A percentile compares a stretch with the other conserved stretches of the same genome.
These are phyloP conservation scores for Cirrhinus molitorella DNA, from an alignment of 2,797 vertebrate species.

Conservation along the genomic window DNA sequence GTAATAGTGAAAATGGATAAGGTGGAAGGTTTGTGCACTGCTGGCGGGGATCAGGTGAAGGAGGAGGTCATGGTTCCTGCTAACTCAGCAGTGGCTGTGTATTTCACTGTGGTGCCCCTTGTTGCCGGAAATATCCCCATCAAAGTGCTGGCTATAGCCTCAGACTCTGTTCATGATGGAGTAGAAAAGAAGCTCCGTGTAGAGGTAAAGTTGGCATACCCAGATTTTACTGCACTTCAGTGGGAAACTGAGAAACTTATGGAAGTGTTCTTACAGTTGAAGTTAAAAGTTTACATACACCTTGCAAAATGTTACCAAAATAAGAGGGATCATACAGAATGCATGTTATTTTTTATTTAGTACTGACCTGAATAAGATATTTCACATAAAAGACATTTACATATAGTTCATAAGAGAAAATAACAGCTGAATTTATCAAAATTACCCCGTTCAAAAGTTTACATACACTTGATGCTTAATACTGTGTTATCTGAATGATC, in stretches of 20 bases:
- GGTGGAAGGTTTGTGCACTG: slow-evolving; percentile 67
- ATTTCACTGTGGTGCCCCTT: slow-evolving; percentile 75
- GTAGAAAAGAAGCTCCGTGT: slow-evolving; percentile 73
- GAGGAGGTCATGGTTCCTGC: slow-evolving; percentile 59
- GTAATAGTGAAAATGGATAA: slow-evolving; percentile 66
- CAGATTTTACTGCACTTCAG: not conserved
- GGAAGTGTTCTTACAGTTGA: too few relatives aligned
- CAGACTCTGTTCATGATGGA: slow-evolving; percentile 46
- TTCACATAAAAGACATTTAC: too few relatives aligned
- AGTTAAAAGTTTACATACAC: too few relatives aligned
- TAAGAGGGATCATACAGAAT: too few relatives aligned
- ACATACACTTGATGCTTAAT: too few relatives aligned
- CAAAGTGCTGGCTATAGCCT: slow-evolving; percentile 62
- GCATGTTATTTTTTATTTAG: too few relatives aligned
- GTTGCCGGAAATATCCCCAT: slow-evolving; percentile 71
- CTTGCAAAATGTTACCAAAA: too few relatives aligned
- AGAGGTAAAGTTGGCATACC: slow-evolving; percentile 61
- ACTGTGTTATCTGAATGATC: too few relatives aligned
- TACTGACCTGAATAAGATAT: too few relatives aligned
- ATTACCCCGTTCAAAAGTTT: too few relatives aligned
- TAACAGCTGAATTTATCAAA: too few relatives aligned
- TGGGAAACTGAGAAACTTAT: not conserved
- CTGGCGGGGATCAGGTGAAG: slow-evolving; percentile 47
- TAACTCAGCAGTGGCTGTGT: slow-evolving; percentile 73
- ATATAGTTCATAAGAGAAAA: too few relatives aligned